These are phyloP conservation scores for Cheirogaleus major DNA, from an alignment of 2,797 vertebrate species.

Conservation along the genomic window DNA sequence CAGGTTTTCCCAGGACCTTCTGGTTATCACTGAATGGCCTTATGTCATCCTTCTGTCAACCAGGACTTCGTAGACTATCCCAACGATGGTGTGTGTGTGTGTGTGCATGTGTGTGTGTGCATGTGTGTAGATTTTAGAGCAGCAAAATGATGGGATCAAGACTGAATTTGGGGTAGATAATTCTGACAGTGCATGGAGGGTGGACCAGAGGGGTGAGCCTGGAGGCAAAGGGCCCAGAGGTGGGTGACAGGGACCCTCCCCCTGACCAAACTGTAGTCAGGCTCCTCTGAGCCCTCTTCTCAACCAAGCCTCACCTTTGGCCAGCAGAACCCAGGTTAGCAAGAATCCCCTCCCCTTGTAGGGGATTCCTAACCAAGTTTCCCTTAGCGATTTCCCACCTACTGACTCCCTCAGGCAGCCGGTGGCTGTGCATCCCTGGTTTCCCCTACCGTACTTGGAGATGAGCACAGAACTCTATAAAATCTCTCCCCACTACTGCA, in stretches of 20 bases:
- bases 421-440: no score
- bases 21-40: not conserved
- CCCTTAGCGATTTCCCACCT: not conserved
- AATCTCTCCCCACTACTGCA: not conserved
- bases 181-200: not conserved
- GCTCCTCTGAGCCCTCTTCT: not conserved
- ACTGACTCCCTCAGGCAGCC: not conserved
- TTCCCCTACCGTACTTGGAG: not conserved
- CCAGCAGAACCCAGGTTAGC: not conserved
- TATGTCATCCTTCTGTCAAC: no score
- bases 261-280: not conserved
- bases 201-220: not conserved
- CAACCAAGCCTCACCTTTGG: not conserved
- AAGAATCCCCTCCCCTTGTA: not conserved
- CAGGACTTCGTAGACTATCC: not conserved
- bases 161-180: not conserved
- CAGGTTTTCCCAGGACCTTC: not conserved
- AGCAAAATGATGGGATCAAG: not conserved
- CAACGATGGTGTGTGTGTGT: not conserved
- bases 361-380: not conserved
- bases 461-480: not conserved
- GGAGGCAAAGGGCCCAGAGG: not conserved
- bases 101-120: no score
- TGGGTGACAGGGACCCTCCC: not conserved
- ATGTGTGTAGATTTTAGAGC: not conserved